Evolutionary conservation across 2,797 vertebrate species (phyloP).

Genomic region (Geotrypetes seraphini): DNA sequence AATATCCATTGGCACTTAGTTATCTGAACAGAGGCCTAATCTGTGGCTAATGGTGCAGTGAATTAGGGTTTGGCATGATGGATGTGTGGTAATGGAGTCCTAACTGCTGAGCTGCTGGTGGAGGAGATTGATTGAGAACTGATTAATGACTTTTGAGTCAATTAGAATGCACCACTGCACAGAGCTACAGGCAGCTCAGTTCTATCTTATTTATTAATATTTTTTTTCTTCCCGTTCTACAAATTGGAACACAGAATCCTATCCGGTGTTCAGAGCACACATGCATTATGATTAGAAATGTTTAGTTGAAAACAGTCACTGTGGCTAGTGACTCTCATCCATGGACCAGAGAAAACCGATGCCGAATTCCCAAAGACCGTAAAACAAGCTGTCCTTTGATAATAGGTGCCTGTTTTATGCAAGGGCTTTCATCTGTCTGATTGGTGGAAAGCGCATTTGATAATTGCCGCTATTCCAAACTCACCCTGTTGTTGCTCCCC

Average conservation of each 20-base stretch:
- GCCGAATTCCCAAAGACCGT: neutral
- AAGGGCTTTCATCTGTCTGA: neutral
- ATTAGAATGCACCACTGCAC: slow-evolving; percentile 37
- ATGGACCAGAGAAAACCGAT: too few species aligned
- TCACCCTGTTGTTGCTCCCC: too few species aligned
- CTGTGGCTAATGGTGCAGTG: slow-evolving; percentile 33
- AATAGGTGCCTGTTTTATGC: neutral
- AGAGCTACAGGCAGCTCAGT: slow-evolving; percentile 19
- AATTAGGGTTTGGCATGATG: slow-evolving; percentile 35
- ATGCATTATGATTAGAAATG: neutral
- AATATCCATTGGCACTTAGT: slow-evolving; percentile 16
- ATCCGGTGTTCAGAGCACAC: neutral
- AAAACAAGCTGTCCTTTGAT: neutral
- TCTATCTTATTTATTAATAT: neutral
- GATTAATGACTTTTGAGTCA: slow-evolving; percentile 55
- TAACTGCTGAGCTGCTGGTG: slow-evolving; percentile 44
- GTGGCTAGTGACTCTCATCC: neutral
- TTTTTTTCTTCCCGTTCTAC: slow-evolving; percentile 26
- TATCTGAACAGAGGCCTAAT: slow-evolving; percentile 11
- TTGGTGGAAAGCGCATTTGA: too few species aligned
- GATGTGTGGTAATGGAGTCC: slow-evolving; percentile 45
- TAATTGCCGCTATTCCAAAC: slow-evolving; percentile 25
- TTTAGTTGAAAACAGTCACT: neutral
- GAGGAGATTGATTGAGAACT: slow-evolving; percentile 44
- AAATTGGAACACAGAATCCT: slow-evolving; percentile 13